A percentile compares a stretch with the other conserved stretches of the same genome.
Evolutionary conservation across 2,888 invertebrate species (phyloP).

Genomic region (Noctua comes): DNA sequence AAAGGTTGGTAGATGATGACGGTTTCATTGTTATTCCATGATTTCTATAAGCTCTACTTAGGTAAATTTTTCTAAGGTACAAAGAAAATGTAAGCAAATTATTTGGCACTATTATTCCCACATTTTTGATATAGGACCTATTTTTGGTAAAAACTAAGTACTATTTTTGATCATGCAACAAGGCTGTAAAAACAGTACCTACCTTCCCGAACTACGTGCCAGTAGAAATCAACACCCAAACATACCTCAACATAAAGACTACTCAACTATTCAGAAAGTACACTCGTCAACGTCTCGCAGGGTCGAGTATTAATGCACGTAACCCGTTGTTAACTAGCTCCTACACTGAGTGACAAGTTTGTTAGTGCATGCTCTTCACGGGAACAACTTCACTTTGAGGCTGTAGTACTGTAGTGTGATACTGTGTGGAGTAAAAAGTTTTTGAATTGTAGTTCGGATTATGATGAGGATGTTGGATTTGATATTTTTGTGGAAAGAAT

Average conservation of each 20-base stretch:
- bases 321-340: constrained; percentile 72
- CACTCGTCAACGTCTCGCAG: constrained; percentile 32
- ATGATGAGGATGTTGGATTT: constrained; percentile 3
- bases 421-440: constrained; percentile 45
- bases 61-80: neutral
- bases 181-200: neutral
- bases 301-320: constrained; percentile 67
- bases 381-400: constrained; percentile 61
- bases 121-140: neutral
- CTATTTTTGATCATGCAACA: neutral
- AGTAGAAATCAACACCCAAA: neutral
- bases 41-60: neutral
- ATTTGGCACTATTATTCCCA: neutral
- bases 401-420: constrained; percentile 30
- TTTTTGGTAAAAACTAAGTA: neutral
- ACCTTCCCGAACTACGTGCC: neutral
- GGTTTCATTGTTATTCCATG: too few species aligned
- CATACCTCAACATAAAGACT: neutral
- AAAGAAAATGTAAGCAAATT: neutral
- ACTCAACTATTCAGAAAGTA: constrained; percentile 29
- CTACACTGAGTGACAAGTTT: constrained; percentile 74
- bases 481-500: neutral
- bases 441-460: constrained; percentile 13
- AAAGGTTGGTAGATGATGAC: neutral
- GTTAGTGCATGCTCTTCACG: constrained; percentile 73